Conservation (phyloP, 1,140 invertebrate species). For the Vanessa tameamea region DNA sequence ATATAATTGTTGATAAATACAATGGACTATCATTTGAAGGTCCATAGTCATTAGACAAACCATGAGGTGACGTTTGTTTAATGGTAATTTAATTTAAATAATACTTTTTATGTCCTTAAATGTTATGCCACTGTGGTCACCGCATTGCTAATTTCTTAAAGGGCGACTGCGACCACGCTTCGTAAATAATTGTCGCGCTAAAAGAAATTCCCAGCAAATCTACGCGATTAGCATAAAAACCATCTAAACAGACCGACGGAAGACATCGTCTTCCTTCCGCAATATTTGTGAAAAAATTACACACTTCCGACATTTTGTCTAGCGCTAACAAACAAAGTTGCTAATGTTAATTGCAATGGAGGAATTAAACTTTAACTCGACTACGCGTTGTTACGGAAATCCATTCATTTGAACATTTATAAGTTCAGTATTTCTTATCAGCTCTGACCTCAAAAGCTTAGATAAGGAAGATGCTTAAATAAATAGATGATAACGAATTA, state of each 20-base stretch:
- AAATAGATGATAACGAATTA: no score
- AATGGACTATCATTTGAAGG: no score
- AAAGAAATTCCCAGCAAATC: conserved; percentile 72
- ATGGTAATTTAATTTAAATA: neutral
- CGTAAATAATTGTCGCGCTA: conserved; percentile 74
- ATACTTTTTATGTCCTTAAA: conserved; percentile 1
- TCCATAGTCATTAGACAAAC: no score
- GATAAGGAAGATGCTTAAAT: no score
- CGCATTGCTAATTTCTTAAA: conserved; percentile 59
- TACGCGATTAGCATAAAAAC: conserved; percentile 78
- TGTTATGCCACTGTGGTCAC: conserved; percentile 4
- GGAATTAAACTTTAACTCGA: conserved; percentile 56
- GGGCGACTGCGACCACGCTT: conserved; percentile 45
- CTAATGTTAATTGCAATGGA: conserved; percentile 60
- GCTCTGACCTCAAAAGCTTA: no score
- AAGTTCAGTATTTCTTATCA: neutral
- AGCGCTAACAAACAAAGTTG: conserved; percentile 51
- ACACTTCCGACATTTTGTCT: conserved; percentile 71
- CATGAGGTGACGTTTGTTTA: no score
- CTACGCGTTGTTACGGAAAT: conserved; percentile 38
- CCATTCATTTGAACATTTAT: neutral
- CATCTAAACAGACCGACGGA: conserved; percentile 72
- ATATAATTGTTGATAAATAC: no score
- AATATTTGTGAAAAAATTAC: conserved; percentile 77
- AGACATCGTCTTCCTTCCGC: conserved; percentile 72